phyloP scores from a whole-genome alignment of 2,113 vertebrate species.

The Callocephalon fimbriatum region DNA sequence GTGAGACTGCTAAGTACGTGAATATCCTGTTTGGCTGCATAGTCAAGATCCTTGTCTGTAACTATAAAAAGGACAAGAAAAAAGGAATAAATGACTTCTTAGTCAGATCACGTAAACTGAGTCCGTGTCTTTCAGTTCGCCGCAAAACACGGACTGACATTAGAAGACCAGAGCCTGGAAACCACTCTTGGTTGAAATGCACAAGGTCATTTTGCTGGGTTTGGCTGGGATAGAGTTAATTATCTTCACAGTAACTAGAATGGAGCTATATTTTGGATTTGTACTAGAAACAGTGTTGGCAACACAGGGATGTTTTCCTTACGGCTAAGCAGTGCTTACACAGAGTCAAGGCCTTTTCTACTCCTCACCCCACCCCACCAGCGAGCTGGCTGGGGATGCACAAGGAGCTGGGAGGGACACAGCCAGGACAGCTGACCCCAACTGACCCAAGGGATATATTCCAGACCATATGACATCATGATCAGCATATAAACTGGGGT shows the following conservation, averaged over 20 bases:
- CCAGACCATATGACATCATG: not conserved
- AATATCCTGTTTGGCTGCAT: not conserved
- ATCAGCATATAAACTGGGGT: not conserved
- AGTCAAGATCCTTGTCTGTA: not conserved
- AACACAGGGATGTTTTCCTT: not conserved
- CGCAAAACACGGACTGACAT: fast-evolving
- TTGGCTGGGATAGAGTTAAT: not conserved
- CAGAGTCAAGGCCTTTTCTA: not conserved
- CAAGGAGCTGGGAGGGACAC: not conserved
- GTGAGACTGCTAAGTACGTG: not conserved
- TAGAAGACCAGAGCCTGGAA: not conserved
- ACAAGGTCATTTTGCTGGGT: not conserved
- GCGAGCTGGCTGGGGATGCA: not conserved
- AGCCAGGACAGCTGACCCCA: not conserved
- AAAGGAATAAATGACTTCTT: not conserved
- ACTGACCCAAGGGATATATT: not conserved
- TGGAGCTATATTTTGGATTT: not conserved
- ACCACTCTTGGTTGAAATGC: not conserved
- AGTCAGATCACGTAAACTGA: not conserved
- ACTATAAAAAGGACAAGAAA: not conserved
- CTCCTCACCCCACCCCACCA: not conserved
- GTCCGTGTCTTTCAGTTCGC: not conserved
- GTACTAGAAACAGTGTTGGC: not conserved
- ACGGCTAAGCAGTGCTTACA: not conserved
- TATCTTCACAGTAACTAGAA: not conserved